phyloP scores from a whole-genome alignment of 2,888 invertebrate genomes.

The Mylabris sibirica region DNA sequence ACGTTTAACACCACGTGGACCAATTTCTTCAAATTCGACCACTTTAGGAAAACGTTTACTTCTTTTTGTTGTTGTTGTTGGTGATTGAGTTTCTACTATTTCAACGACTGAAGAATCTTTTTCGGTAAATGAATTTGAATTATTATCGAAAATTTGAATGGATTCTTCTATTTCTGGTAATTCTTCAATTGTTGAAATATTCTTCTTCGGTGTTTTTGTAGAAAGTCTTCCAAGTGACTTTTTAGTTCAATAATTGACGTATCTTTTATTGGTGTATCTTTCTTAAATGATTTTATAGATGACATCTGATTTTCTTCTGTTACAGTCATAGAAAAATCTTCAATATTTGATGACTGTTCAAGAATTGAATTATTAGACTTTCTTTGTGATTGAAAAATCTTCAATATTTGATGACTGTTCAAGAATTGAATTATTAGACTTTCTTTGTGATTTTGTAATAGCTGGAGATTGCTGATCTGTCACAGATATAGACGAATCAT shows the following conservation, averaged over 20 bases:
- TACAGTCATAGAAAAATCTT: neutral
- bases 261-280: neutral
- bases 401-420: too few relatives aligned
- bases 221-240: neutral
- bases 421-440: too few relatives aligned
- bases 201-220: neutral
- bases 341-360: neutral
- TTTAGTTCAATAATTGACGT: neutral
- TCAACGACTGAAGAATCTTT: neutral
- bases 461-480: too few relatives aligned
- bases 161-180: neutral
- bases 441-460: neutral
- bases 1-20: conserved; percentile 10
- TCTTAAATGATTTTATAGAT: neutral
- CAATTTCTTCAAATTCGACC: conserved; percentile 13
- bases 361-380: neutral
- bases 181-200: neutral
- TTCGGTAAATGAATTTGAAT: neutral
- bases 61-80: neutral
- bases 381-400: neutral
- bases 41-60: neutral
- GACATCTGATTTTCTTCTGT: neutral
- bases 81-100: neutral
- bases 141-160: neutral
- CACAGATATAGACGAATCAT: too few relatives aligned